A percentile compares a stretch with the other conserved stretches of the same genome.
Evolutionary conservation across 2,888 invertebrate species (phyloP).

Genomic region (Mythimna impura): DNA sequence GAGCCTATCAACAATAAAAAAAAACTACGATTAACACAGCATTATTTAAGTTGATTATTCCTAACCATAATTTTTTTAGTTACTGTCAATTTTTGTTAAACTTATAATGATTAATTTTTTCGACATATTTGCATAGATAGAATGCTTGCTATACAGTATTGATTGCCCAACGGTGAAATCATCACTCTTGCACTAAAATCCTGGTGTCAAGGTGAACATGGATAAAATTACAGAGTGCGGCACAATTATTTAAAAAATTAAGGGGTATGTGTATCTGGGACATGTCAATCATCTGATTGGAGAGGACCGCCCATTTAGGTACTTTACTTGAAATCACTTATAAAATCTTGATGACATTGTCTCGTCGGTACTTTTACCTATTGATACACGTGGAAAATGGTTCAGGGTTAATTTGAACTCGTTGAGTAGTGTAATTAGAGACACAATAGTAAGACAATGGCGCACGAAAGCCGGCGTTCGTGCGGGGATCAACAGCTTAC

Average conservation of each 20-base stretch:
- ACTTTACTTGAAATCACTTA: neutral
- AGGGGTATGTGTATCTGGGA: slow-evolving; percentile 6
- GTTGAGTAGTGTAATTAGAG: too few species aligned
- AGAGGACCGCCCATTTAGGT: neutral
- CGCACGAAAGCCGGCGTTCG: too few species aligned
- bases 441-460: too few species aligned
- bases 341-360: neutral
- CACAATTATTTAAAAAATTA: slow-evolving; percentile 12
- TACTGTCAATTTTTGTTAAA: too few species aligned
- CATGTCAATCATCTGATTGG: slow-evolving; percentile 10
- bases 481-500: too few species aligned
- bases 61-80: too few species aligned
- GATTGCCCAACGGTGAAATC: slow-evolving; percentile 18
- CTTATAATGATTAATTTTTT: neutral
- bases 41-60: too few species aligned
- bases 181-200: neutral
- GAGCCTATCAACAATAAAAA: too few species aligned
- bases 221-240: slow-evolving; percentile 13
- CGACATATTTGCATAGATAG: neutral
- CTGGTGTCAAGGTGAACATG: slow-evolving; percentile 28
- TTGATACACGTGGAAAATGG: neutral
- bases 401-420: too few species aligned
- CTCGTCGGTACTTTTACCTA: neutral
- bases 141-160: neutral
- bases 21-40: too few species aligned